phyloP scores from a whole-genome alignment of 2,113 vertebrate species.

The Condylura cristata region DNA sequence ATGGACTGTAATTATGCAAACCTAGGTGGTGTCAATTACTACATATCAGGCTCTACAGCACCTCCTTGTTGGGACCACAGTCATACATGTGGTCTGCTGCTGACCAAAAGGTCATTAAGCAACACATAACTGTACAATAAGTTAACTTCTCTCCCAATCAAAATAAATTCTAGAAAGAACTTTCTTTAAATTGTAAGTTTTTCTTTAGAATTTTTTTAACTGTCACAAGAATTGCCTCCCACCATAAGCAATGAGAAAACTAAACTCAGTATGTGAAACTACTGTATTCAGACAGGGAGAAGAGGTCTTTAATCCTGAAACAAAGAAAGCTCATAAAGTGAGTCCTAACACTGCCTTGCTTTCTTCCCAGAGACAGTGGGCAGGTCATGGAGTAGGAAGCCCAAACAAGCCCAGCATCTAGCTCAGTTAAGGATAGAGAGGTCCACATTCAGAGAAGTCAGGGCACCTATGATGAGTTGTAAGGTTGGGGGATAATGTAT shows the following conservation, averaged over 20 bases:
- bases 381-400: background rate
- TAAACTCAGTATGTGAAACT: background rate
- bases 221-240: background rate
- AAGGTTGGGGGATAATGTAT: background rate
- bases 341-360: background rate
- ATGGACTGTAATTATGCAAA: background rate
- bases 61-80: background rate
- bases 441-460: background rate
- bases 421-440: background rate
- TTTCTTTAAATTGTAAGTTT: no score
- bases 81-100: background rate
- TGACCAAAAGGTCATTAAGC: background rate
- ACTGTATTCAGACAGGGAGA: background rate
- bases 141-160: background rate
- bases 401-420: background rate
- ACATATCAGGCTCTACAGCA: background rate
- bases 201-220: background rate
- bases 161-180: background rate
- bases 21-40: background rate
- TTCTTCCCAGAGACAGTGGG: background rate
- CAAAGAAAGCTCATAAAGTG: background rate
- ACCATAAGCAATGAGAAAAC: background rate
- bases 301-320: background rate
- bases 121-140: background rate
- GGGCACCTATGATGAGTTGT: background rate